phyloP scores from a whole-genome alignment of 1,140 invertebrate genomes.

The Neodiprion fabricii region DNA sequence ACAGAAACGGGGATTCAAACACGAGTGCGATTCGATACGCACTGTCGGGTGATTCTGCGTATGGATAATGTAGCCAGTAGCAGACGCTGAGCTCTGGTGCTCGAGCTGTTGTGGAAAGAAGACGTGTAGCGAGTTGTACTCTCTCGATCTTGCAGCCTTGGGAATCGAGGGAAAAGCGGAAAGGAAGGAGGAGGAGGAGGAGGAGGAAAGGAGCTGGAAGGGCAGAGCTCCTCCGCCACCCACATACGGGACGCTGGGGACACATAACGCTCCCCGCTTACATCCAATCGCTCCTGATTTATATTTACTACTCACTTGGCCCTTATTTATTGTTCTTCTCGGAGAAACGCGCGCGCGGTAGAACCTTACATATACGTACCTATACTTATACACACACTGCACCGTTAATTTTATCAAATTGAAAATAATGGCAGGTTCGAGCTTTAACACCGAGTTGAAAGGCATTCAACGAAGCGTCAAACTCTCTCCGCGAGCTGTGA shows the following conservation, averaged over 20 bases:
- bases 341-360: constrained; percentile 40
- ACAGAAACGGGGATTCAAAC: no score
- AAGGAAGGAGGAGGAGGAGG: not conserved
- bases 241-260: constrained; percentile 61
- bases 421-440: constrained; percentile 54
- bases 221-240: constrained; percentile 24
- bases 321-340: constrained; percentile 60
- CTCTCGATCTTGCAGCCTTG: no score
- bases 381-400: not conserved
- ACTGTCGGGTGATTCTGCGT: no score
- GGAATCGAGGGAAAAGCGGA: no score
- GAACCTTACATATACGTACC: no score
- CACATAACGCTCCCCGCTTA: constrained; percentile 63
- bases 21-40: no score
- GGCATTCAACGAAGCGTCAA: no score
- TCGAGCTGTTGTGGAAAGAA: not conserved
- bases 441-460: not conserved
- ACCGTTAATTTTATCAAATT: constrained; percentile 62
- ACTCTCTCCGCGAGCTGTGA: no score
- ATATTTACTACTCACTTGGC: constrained; percentile 63
- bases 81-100: not conserved
- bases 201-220: not conserved
- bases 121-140: no score
- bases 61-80: no score
- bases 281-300: constrained; percentile 65